Conservation (phyloP, 1,140 invertebrate species). For the Heliconius hermathena region DNA sequence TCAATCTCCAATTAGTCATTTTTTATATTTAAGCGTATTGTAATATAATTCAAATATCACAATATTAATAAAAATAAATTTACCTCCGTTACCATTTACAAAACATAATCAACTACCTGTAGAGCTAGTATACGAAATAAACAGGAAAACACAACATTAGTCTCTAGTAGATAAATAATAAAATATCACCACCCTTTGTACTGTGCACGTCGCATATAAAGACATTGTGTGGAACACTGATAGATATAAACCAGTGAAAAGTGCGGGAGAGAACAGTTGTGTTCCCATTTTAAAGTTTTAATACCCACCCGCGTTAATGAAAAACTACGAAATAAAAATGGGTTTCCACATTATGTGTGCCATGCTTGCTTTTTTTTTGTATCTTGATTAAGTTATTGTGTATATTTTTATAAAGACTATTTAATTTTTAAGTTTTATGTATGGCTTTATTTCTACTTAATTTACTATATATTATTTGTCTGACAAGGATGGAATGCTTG, state of each 20-base stretch:
- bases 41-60: too few species aligned
- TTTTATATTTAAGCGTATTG: too few species aligned
- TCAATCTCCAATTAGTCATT: too few species aligned
- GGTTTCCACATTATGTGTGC: background rate
- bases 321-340: slow-evolving; percentile 29
- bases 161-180: background rate
- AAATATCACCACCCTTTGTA: slow-evolving; percentile 11
- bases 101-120: too few species aligned
- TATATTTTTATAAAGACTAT: too few species aligned
- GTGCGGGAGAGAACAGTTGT: slow-evolving; percentile 24
- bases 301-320: slow-evolving; percentile 29
- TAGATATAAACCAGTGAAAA: slow-evolving; percentile 26
- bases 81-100: too few species aligned
- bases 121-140: background rate
- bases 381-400: slow-evolving; percentile 1
- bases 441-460: too few species aligned
- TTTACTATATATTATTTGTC: too few species aligned
- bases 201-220: slow-evolving; percentile 2
- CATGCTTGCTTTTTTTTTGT: background rate
- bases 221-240: slow-evolving; percentile 30
- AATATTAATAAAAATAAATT: too few species aligned
- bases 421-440: too few species aligned
- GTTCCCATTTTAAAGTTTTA: slow-evolving; percentile 32
- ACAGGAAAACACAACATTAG: background rate
- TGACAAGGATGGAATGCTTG: too few species aligned